These are phyloP conservation scores for Telenomus remus DNA, from an alignment of 1,140 invertebrate species.

Conservation along the genomic window DNA sequence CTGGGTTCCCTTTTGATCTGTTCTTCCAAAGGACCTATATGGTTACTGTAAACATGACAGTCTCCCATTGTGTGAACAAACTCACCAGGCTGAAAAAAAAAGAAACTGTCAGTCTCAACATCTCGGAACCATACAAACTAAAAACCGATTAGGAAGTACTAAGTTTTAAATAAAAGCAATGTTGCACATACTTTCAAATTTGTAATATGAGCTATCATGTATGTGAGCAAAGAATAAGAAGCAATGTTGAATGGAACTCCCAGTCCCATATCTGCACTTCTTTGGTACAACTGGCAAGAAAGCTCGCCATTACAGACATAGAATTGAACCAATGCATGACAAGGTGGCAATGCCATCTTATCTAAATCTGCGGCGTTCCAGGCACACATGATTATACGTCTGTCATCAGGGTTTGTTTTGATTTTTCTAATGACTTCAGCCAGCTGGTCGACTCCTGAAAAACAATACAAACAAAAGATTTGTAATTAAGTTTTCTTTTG, in stretches of 20 bases:
- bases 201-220: constrained; percentile 97
- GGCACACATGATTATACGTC: constrained; percentile 94
- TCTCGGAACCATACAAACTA: no score
- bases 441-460: constrained; percentile 90
- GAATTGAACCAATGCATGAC: constrained; percentile 97
- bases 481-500: constrained; percentile 61
- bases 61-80: constrained; percentile 98
- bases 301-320: constrained; percentile 89
- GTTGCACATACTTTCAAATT: constrained; percentile 81
- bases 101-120: no score
- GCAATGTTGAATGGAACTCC: constrained; percentile 99
- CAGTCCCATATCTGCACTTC: constrained; percentile 98
- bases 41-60: constrained; percentile 96
- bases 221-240: constrained; percentile 94
- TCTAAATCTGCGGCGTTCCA: constrained; percentile 96
- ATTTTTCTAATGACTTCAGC: constrained; percentile 89
- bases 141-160: no score
- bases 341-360: constrained; percentile 97
- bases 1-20: constrained; percentile 89
- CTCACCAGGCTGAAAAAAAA: constrained; percentile 84
- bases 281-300: constrained; percentile 96
- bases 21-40: constrained; percentile 88
- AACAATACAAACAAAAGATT: constrained; percentile 59
- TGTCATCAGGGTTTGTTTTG: constrained; percentile 88
- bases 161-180: constrained; percentile 3